Evolutionary conservation across 2,113 vertebrate species (phyloP).

Genomic region (Delphinus delphis): DNA sequence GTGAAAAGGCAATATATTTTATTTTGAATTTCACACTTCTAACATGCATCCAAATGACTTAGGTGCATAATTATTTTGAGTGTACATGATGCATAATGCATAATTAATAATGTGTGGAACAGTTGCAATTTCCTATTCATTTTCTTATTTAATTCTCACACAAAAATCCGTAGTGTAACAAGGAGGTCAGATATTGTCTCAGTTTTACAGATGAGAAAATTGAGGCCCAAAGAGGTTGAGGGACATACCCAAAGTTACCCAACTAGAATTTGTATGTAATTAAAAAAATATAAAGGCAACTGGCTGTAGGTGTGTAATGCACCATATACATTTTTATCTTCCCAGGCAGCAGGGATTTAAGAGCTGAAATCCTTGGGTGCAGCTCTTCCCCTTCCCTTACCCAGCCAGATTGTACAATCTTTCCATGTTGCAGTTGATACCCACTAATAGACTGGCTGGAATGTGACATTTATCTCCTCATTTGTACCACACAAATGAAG

Average conservation of each 20-base stretch:
- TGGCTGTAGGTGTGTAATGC: not conserved
- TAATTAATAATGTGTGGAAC: not conserved
- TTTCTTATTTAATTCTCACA: conserved; percentile 36
- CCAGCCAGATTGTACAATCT: not conserved
- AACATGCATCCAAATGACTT: not conserved
- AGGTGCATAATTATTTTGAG: not conserved
- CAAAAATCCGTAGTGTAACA: not conserved
- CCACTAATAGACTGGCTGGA: conserved; percentile 68
- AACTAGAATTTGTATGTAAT: not conserved
- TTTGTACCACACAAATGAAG: conserved; percentile 71
- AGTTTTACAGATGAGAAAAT: conserved; percentile 20
- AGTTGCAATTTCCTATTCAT: not conserved
- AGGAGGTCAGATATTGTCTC: not conserved
- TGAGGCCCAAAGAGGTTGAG: not conserved
- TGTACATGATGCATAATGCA: not conserved
- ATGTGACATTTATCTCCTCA: conserved; percentile 66
- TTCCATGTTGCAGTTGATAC: conserved; percentile 37
- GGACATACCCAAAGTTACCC: not conserved
- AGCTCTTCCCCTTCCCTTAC: not conserved
- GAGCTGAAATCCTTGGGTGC: not conserved
- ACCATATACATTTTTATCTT: not conserved
- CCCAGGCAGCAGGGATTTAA: not conserved
- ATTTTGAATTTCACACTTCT: not conserved
- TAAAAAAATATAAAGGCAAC: not conserved
- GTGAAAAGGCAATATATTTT: not conserved